Conservation (phyloP, 2,888 invertebrate species). For the Rhorus exstirpatorius region DNA sequence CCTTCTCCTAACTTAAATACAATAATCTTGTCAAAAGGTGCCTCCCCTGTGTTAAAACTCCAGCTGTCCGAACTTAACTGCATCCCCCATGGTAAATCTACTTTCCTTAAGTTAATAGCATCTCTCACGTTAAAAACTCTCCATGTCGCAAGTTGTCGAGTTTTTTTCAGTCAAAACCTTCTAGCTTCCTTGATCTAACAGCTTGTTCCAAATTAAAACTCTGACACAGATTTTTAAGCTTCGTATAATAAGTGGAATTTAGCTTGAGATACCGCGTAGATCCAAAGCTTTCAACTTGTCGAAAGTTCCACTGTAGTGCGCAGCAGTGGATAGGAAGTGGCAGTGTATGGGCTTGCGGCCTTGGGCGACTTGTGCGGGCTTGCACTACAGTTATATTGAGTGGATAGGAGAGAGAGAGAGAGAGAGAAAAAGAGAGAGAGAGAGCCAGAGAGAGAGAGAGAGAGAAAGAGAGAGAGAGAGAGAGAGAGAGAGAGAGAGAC, state of each 20-base stretch:
- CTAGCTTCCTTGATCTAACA: not conserved
- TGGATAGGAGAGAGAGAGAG: slow-evolving; percentile 7
- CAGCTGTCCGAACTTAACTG: no score
- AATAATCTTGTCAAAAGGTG: no score
- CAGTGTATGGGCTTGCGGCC: slow-evolving; percentile 51
- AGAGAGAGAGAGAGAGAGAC: slow-evolving; percentile 36
- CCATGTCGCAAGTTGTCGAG: not conserved
- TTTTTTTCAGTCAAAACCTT: not conserved
- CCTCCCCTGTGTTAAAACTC: no score
- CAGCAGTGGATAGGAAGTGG: slow-evolving; percentile 17
- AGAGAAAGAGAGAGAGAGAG: no score
- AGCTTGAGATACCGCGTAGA: not conserved
- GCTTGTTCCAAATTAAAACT: no score
- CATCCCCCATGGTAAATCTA: not conserved
- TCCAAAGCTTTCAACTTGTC: slow-evolving; percentile 10
- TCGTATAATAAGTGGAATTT: not conserved
- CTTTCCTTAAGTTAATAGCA: not conserved
- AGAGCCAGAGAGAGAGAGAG: slow-evolving; percentile 12
- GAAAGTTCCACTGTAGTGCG: slow-evolving; percentile 42
- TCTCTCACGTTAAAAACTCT: not conserved
- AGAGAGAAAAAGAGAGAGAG: no score
- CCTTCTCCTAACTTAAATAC: no score
- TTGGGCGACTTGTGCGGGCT: slow-evolving; percentile 69
- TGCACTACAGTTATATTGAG: slow-evolving; percentile 42
- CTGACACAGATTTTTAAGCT: not conserved